Percentiles rank a stretch among this genome's conserved stretches.
Evolutionary conservation across 92 coral and sea anemone genomes (phyloP).

Genomic region (Epizoanthus stellaris): DNA sequence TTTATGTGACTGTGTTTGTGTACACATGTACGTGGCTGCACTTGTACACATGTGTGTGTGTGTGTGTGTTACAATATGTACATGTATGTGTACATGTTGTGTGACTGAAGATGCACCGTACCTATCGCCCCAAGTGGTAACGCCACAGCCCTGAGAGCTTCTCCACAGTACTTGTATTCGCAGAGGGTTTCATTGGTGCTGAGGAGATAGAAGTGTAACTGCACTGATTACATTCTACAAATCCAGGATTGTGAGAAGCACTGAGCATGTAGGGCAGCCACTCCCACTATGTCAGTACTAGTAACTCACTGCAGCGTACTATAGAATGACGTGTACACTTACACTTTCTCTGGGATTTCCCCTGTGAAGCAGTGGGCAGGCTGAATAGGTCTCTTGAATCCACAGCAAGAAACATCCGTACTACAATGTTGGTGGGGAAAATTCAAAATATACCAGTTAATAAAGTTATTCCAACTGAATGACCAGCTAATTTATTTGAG

Average conservation of each 20-base stretch:
- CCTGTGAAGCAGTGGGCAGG: slow-evolving; percentile 27
- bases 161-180: slow-evolving; percentile 79
- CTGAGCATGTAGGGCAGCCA: no score
- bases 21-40: no score
- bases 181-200: slow-evolving; percentile 71
- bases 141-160: slow-evolving; percentile 86
- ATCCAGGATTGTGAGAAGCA: not conserved
- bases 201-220: not conserved
- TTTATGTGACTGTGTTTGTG: no score
- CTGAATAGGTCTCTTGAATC: slow-evolving; percentile 54
- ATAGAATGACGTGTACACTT: slow-evolving; percentile 3
- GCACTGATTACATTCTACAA: not conserved
- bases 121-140: slow-evolving; percentile 94
- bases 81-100: not conserved
- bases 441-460: no score
- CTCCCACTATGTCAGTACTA: no score
- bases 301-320: no score
- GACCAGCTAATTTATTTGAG: no score
- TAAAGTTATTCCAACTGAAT: no score
- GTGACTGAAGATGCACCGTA: slow-evolving; percentile 9
- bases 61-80: not conserved
- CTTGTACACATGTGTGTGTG: not conserved
- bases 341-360: slow-evolving; percentile 45
- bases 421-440: not conserved
- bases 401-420: slow-evolving; percentile 49